These are phyloP conservation scores for Vollenhovia emeryi DNA, from an alignment of 1,140 invertebrate species.

Conservation along the genomic window DNA sequence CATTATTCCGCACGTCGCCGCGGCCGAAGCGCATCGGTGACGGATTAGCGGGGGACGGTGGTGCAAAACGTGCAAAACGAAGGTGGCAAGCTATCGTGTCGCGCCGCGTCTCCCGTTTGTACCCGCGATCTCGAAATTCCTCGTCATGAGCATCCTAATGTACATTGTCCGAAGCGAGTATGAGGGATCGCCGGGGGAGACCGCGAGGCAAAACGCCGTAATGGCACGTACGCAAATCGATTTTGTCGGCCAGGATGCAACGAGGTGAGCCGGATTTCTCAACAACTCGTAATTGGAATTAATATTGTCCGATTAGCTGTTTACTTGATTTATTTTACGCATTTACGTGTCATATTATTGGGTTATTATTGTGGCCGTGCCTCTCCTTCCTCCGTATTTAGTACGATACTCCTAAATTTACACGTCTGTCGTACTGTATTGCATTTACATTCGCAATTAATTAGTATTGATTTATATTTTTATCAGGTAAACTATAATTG, in stretches of 20 bases:
- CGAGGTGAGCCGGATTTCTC: slow-evolving; percentile 19
- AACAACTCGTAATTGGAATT: not conserved
- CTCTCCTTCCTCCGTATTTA: not conserved
- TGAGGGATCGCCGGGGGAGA: not conserved
- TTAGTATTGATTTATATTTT: not conserved
- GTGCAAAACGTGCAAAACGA: slow-evolving; percentile 7
- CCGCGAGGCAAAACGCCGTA: slow-evolving; percentile 7
- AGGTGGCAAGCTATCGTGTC: not conserved
- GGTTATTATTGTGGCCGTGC: not conserved
- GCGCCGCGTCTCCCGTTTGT: not conserved
- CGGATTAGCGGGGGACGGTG: slow-evolving; percentile 1
- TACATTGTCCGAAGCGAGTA: slow-evolving; percentile 28
- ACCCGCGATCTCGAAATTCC: not conserved
- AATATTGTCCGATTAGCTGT: not conserved
- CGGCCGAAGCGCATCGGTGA: not conserved
- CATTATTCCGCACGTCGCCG: slow-evolving; percentile 8
- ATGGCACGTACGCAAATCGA: slow-evolving; percentile 41
- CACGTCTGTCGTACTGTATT: not conserved
- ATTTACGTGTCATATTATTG: not conserved
- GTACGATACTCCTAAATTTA: not conserved
- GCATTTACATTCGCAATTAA: no score
- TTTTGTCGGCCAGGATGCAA: slow-evolving; percentile 8
- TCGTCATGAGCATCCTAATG: slow-evolving; percentile 32
- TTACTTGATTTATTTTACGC: not conserved
- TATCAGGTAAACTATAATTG: not conserved